Percentiles rank a stretch among this genome's conserved stretches.
phyloP scores from a whole-genome alignment of 2,888 invertebrate genomes.

The Campoplex capitator region DNA sequence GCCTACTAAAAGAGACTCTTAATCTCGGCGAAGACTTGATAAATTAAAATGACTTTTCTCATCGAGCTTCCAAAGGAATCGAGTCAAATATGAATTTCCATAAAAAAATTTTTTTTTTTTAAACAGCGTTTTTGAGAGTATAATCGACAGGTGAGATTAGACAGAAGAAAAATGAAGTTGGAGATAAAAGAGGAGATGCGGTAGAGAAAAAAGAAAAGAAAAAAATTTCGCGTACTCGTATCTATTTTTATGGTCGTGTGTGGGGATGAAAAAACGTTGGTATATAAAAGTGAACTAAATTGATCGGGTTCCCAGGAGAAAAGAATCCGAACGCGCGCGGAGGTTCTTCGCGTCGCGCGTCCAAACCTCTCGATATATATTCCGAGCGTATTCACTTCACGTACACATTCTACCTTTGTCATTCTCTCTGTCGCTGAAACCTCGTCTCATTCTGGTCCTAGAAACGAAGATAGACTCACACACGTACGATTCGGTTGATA shows the following conservation, averaged over 20 bases:
- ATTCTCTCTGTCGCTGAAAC: constrained; percentile 4
- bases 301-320: constrained; percentile 66
- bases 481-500: background rate
- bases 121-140: background rate
- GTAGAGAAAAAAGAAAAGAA: background rate
- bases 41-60: too few relatives aligned
- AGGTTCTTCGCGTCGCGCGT: constrained; percentile 37
- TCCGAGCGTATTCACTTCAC: constrained; percentile 63
- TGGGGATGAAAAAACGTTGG: background rate
- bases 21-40: too few relatives aligned
- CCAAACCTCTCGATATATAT: constrained; percentile 48
- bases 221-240: background rate
- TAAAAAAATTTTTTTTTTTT: too few relatives aligned
- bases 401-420: constrained; percentile 50
- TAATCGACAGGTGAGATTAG: background rate
- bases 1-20: too few relatives aligned
- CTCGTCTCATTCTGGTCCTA: constrained; percentile 38
- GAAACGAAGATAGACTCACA: background rate
- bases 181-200: too few relatives aligned
- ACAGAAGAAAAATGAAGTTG: background rate
- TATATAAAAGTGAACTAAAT: constrained; percentile 53
- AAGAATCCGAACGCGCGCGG: constrained; percentile 31
- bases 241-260: background rate
- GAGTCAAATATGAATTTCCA: too few relatives aligned
- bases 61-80: too few relatives aligned